Percentiles rank a stretch among this genome's conserved stretches.
These are phyloP conservation scores for Xestobium rufovillosum DNA, from an alignment of 2,888 invertebrate species.

Conservation along the genomic window DNA sequence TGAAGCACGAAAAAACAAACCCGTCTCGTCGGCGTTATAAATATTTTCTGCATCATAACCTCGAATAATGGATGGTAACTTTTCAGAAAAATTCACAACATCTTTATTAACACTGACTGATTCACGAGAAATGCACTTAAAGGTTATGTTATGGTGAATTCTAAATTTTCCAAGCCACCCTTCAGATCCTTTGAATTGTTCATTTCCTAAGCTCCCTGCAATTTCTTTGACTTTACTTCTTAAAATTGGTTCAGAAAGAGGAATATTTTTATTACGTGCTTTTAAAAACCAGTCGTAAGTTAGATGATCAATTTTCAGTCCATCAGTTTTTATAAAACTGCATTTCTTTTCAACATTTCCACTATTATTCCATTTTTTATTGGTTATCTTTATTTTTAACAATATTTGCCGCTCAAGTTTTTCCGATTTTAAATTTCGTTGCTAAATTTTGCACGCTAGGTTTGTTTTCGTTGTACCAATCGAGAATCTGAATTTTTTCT, in stretches of 20 bases:
- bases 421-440: conserved; percentile 8
- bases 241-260: conserved; percentile 15
- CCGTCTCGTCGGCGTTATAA: conserved; percentile 28
- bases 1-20: conserved; percentile 27
- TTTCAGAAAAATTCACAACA: conserved; percentile 20
- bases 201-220: conserved; percentile 15
- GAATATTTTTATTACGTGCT: conserved; percentile 16
- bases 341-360: conserved; percentile 8
- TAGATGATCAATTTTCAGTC: conserved; percentile 1
- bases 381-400: conserved; percentile 11
- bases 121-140: conserved; percentile 24
- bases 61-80: conserved; percentile 17
- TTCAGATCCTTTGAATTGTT: conserved; percentile 22
- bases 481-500: conserved; percentile 12
- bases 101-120: conserved; percentile 22
- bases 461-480: conserved; percentile 9
- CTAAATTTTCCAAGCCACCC: conserved; percentile 24
- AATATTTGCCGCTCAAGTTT: conserved; percentile 11
- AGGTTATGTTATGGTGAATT: conserved; percentile 22
- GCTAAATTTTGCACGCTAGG: conserved; percentile 6
- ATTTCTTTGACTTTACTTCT: conserved; percentile 23
- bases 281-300: conserved; percentile 19
- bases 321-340: conserved; percentile 1
- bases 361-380: conserved; percentile 5
- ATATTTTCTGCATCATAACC: conserved; percentile 19